Conservation (phyloP, 2,888 invertebrate species). For the Euclidia mi region DNA sequence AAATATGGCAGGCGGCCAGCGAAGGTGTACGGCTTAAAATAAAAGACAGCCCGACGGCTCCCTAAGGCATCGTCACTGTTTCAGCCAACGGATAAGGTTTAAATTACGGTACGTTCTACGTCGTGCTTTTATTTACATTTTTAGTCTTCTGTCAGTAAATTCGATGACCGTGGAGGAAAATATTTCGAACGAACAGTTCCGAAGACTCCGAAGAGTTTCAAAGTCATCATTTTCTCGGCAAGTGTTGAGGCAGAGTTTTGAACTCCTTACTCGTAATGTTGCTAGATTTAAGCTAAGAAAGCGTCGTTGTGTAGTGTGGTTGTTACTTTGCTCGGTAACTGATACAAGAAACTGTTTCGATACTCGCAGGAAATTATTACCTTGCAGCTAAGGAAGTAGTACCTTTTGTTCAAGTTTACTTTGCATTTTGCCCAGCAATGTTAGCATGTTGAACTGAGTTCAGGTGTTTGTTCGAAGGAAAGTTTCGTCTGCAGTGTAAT, state of each 20-base stretch:
- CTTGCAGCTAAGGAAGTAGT: too few species aligned
- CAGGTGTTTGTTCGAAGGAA: too few species aligned
- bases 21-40: not conserved
- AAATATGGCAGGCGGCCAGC: not conserved
- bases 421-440: too few species aligned
- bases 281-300: not conserved
- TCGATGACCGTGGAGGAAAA: too few species aligned
- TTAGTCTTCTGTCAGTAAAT: too few species aligned
- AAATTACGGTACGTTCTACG: not conserved
- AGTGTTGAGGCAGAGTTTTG: not conserved
- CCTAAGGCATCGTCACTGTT: slow-evolving; percentile 6
- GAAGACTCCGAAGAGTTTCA: too few species aligned
- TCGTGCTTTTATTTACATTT: not conserved
- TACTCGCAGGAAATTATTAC: not conserved
- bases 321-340: not conserved
- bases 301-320: not conserved
- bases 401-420: too few species aligned
- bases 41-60: slow-evolving; percentile 2
- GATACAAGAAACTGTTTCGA: not conserved
- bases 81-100: slow-evolving; percentile 2
- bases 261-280: not conserved
- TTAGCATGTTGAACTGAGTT: too few species aligned
- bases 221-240: not conserved
- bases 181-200: too few species aligned
- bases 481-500: too few species aligned